A percentile compares a stretch with the other conserved stretches of the same genome.
Conservation (phyloP, 2,113 vertebrate genomes). For the Calidris pugnax region DNA sequence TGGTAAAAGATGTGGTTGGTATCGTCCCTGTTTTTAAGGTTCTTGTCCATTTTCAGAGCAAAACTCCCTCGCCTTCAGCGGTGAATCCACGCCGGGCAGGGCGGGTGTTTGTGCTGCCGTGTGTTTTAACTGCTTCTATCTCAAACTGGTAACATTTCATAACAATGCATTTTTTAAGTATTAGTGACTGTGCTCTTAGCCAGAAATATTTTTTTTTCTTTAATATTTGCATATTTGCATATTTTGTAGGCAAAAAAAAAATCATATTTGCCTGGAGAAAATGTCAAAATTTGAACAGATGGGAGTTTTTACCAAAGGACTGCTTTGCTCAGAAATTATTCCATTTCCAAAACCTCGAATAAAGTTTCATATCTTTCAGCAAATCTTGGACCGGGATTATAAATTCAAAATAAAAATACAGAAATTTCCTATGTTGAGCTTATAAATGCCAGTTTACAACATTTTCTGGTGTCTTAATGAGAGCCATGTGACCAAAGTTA, state of each 20-base stretch:
- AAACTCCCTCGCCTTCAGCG: neutral
- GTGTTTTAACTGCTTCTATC: neutral
- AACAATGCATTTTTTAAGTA: neutral
- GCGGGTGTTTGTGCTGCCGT: neutral
- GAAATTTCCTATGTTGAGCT: conserved; percentile 51
- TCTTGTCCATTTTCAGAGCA: neutral
- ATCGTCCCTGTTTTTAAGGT: neutral
- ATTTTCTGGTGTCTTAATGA: conserved; percentile 54
- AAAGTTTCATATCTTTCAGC: conserved; percentile 57
- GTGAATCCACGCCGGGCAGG: fast-evolving
- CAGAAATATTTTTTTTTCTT: neutral
- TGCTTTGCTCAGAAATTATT: conserved; percentile 34
- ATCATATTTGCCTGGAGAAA: neutral
- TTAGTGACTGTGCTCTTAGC: neutral
- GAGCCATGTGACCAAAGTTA: conserved; percentile 48
- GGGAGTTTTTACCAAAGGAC: conserved; percentile 20
- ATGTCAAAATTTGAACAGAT: conserved; percentile 37
- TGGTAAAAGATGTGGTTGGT: neutral
- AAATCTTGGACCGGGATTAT: conserved; percentile 29
- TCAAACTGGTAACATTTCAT: neutral
- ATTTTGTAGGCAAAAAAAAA: neutral
- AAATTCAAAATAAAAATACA: conserved; percentile 60
- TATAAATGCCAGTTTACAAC: conserved; percentile 52
- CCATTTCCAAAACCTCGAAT: conserved; percentile 53
- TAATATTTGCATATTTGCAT: neutral